Conservation (phyloP, 2,797 vertebrate species). For the Oryzias dopingdopingensis region DNA sequence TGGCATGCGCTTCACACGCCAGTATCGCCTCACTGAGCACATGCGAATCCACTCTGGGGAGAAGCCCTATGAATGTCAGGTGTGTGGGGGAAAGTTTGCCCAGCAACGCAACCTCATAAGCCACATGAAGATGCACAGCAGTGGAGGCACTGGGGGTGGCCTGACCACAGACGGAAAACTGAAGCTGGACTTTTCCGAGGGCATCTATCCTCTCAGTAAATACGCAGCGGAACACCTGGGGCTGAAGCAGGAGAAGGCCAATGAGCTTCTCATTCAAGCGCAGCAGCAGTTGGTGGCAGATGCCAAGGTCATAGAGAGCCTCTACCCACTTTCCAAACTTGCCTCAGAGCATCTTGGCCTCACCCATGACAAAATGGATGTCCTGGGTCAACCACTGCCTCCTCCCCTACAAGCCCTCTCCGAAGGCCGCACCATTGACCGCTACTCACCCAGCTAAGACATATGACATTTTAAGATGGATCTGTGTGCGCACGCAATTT, state of each 20-base stretch:
- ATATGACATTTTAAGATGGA: slow-evolving; percentile 35
- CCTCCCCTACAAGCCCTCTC: slow-evolving; percentile 80
- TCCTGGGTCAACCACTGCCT: slow-evolving; percentile 84
- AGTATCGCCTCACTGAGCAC: slow-evolving; percentile 98
- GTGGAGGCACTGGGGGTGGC: slow-evolving; percentile 74
- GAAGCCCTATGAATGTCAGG: slow-evolving; percentile 98
- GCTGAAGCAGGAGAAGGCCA: slow-evolving; percentile 92
- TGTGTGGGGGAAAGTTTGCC: slow-evolving; percentile 97
- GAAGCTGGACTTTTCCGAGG: slow-evolving; percentile 94
- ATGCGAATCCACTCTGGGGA: slow-evolving; percentile 99
- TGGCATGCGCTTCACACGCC: slow-evolving; percentile 99
- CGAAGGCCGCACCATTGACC: slow-evolving; percentile 88
- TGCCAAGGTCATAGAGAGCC: slow-evolving; percentile 92
- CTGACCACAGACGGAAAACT: slow-evolving; percentile 86
- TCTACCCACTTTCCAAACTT: slow-evolving; percentile 94
- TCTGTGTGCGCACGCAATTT: slow-evolving; percentile 64
- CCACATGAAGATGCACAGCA: slow-evolving; percentile 99
- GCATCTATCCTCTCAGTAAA: slow-evolving; percentile 94
- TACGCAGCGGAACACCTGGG: slow-evolving; percentile 93
- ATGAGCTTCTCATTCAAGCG: slow-evolving; percentile 88
- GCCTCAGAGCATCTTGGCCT: slow-evolving; percentile 91
- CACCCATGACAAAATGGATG: slow-evolving; percentile 90
- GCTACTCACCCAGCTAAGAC: slow-evolving; percentile 92
- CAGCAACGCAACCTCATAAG: slow-evolving; percentile 99
- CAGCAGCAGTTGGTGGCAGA: slow-evolving; percentile 91